Base-by-base conservation (phyloP, 2,113 vertebrate species). In the Barbus barbus region DNA sequence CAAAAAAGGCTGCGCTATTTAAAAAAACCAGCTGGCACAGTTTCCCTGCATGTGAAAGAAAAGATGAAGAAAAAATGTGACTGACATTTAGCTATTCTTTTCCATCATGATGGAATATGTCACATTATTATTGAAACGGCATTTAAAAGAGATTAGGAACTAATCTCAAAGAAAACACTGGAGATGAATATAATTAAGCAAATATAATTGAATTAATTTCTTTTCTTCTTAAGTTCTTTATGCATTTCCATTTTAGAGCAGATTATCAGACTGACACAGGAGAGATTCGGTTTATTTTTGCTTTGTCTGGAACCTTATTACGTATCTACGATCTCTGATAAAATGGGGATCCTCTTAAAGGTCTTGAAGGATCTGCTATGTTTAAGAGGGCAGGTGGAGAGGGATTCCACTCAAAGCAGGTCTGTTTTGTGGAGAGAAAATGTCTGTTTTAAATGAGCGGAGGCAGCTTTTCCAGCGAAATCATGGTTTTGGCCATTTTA, bases 1-100 rank as follows among this genome's bases (percentile, higher is more conserved):
- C 92, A 92, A 93, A 93, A 95, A 91, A 86, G 94, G 93, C 93
- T 92, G 92, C 94, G 91, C 92, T 92, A 94, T 91, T 94, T 94
- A 28, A 61, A 80, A 65, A 38, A 38, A 33, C 4, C 33, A 36
- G 78, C 18, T 67, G 78, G 41, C 60, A 67, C 16, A 3, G 9
- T 78, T 75, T 51, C 24, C 46, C 73, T 20, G 18, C 48, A 38
- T 24, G 16, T 18, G 75, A 78, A n/a, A 77, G 18, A n/a, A n/a
- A n/a, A 0, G 9, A 3, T 11, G 9, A 69, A 58, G 60, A 48
- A 92, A 86, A 90, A 89, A 90, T 86, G 86, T 92, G 92, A 94
- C 93, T 93, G 83, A 90, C 82, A 67, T 87, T 91, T 75, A 51
- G 26, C 73, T 92, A 91, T 92, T 94, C 88, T 89, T 89, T 91